Evolutionary conservation across 2,888 invertebrate species (phyloP).

Genomic region (Alentia gelatinosa): DNA sequence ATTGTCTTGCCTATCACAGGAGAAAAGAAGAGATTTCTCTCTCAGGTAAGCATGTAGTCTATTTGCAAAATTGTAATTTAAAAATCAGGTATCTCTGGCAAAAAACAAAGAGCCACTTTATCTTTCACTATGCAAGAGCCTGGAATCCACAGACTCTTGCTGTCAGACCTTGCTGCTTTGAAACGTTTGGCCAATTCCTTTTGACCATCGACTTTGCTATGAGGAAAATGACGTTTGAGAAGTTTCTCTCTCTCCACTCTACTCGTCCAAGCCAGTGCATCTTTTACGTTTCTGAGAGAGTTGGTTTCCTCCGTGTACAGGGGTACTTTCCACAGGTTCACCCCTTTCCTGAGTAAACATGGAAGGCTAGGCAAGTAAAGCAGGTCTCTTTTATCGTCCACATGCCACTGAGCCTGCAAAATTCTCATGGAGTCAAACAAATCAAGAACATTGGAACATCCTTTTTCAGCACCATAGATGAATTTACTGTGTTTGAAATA

Average conservation of each 20-base stretch:
- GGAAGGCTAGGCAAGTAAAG: background rate
- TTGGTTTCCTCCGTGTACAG: no score
- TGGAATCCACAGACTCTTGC: background rate
- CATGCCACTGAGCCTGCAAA: no score
- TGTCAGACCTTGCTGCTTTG: background rate
- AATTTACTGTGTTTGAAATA: background rate
- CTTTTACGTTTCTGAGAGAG: no score
- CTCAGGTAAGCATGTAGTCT: background rate
- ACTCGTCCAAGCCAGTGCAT: background rate
- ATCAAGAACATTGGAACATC: background rate
- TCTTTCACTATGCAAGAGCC: background rate
- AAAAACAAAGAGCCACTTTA: background rate
- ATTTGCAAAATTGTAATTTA: background rate
- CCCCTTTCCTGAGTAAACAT: background rate
- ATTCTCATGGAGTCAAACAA: no score
- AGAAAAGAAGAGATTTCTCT: background rate
- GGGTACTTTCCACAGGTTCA: background rate
- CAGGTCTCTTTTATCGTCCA: background rate
- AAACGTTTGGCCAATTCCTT: background rate
- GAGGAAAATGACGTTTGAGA: background rate
- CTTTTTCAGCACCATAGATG: background rate
- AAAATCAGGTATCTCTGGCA: background rate
- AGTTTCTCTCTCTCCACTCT: background rate
- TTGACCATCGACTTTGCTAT: background rate
- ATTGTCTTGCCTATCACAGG: no score